Percentiles rank a stretch among this genome's conserved stretches.
phyloP scores from a whole-genome alignment of 2,113 vertebrate species.

The Paedocypris sp. region DNA sequence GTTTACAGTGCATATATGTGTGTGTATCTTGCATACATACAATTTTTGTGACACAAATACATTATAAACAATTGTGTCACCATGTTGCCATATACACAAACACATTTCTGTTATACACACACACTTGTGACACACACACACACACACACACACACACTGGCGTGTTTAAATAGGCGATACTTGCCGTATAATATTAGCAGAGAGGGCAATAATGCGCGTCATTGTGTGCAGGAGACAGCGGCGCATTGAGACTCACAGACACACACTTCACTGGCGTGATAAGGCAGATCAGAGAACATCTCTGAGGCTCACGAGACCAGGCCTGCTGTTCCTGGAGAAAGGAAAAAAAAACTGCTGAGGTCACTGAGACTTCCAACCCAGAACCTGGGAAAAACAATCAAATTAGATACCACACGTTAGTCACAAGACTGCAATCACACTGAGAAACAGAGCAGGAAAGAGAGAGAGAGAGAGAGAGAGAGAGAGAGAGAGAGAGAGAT shows the following conservation, averaged over 20 bases:
- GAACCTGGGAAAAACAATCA: conserved; percentile 68
- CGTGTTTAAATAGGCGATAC: no score
- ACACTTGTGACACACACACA: no score
- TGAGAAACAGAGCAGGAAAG: conserved; percentile 37
- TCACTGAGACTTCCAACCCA: conserved; percentile 54
- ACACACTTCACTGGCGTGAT: not conserved
- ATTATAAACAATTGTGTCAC: no score
- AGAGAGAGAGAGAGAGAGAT: conserved; percentile 21
- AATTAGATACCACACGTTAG: conserved; percentile 67
- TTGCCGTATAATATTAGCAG: conserved; percentile 13
- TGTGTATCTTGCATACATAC: no score
- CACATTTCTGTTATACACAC: no score
- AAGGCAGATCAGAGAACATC: conserved; percentile 42
- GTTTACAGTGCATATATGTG: no score
- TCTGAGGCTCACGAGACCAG: conserved; percentile 54
- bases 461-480: not conserved
- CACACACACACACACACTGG: no score
- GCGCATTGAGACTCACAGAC: not conserved
- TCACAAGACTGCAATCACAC: conserved; percentile 65
- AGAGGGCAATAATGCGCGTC: not conserved
- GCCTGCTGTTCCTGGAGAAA: conserved; percentile 35
- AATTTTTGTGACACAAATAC: no score
- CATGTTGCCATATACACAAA: no score
- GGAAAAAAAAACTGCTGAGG: conserved; percentile 63
- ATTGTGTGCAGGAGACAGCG: not conserved